phyloP scores from a whole-genome alignment of 2,888 invertebrate genomes.

The Apodemia hepburni region DNA sequence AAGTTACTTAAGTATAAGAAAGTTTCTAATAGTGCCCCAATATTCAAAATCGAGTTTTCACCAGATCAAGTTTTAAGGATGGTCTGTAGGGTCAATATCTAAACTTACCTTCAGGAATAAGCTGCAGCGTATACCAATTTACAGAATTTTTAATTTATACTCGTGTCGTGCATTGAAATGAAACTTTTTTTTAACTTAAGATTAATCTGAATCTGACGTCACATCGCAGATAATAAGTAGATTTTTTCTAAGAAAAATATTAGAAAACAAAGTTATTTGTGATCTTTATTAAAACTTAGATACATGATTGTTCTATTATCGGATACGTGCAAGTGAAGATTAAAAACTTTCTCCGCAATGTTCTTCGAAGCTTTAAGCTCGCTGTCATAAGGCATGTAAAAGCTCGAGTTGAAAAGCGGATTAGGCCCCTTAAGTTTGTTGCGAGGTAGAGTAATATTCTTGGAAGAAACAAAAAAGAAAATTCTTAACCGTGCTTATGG shows the following conservation, averaged over 20 bases:
- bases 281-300: slow-evolving; percentile 16
- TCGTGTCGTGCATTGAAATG: no score
- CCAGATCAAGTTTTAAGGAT: no score
- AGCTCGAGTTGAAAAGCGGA: slow-evolving; percentile 71
- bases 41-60: no score
- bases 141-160: no score
- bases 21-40: no score
- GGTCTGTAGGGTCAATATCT: no score
- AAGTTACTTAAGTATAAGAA: no score
- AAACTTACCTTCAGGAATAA: no score
- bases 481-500: slow-evolving; percentile 47
- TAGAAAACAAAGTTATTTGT: neutral
- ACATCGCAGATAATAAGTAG: neutral
- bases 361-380: slow-evolving; percentile 59
- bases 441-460: slow-evolving; percentile 69
- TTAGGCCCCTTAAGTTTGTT: slow-evolving; percentile 72
- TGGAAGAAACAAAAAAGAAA: slow-evolving; percentile 56
- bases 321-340: slow-evolving; percentile 53
- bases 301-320: slow-evolving; percentile 30
- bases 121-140: no score
- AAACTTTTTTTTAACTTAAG: neutral
- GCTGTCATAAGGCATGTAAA: slow-evolving; percentile 72
- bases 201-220: neutral
- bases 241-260: neutral
- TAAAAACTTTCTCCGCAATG: slow-evolving; percentile 61